Conservation (phyloP, 2,888 invertebrate species). For the Paralinhomoeus sp. region DNA sequence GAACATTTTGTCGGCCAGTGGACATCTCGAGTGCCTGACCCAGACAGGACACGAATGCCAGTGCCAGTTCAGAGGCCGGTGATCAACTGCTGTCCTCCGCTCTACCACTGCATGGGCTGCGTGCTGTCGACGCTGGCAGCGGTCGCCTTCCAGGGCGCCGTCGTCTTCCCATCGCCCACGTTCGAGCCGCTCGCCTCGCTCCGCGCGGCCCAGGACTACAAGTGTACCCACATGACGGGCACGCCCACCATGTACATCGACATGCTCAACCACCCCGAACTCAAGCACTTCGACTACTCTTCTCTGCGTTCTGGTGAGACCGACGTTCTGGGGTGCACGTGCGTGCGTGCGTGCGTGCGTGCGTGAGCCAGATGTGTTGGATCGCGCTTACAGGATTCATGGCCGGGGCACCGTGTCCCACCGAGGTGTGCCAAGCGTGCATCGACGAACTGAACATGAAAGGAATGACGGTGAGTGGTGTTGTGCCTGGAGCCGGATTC, state of each 20-base stretch:
- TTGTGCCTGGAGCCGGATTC: neutral
- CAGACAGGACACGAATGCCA: no score
- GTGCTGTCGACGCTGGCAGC: constrained; percentile 38
- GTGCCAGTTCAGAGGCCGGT: constrained; percentile 7
- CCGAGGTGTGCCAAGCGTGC: constrained; percentile 27
- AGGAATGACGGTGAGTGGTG: constrained; percentile 23
- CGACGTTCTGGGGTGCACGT: no score
- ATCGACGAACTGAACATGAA: constrained; percentile 27
- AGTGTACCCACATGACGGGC: constrained; percentile 34
- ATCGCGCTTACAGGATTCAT: constrained; percentile 38
- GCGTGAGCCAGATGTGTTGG: no score
- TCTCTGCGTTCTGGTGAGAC: constrained; percentile 21
- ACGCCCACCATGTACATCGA: constrained; percentile 35
- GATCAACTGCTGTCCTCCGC: constrained; percentile 21
- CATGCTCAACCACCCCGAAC: constrained; percentile 27
- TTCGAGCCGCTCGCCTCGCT: constrained; percentile 40
- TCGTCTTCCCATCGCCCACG: constrained; percentile 29
- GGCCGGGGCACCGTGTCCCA: constrained; percentile 46
- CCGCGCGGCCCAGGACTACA: constrained; percentile 42
- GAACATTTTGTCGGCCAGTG: no score
- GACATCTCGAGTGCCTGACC: no score
- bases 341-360: no score
- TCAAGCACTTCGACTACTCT: constrained; percentile 19
- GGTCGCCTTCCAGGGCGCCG: constrained; percentile 32
- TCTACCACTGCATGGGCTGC: constrained; percentile 50